Evolutionary conservation across 2,113 vertebrate genomes (phyloP), one percentile per base, ranked within the genome.

Genomic region (Tauraco erythrolophus): DNA sequence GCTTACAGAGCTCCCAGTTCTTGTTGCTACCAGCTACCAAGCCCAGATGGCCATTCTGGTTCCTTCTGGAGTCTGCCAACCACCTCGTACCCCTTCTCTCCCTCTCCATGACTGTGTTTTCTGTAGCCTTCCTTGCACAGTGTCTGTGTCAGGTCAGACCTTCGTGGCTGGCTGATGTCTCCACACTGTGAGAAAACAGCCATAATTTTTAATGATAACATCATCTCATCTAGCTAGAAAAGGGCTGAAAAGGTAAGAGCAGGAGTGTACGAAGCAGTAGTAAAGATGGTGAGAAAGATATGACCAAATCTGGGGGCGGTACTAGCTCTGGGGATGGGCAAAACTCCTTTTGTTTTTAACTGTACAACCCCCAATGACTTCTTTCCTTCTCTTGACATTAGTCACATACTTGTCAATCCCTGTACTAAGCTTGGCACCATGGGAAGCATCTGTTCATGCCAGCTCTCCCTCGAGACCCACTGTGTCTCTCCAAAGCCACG

Each of bases 1-100:
- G 43, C n/a, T 89, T 78, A 66, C 22, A 70, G 76, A 88, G 37
- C 35, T 81, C 80, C 62, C 48, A 61, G 41, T 72, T 94, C 62
- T 78, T 50, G 33, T 93, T 91, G 39, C 53, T 71, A 33, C 41
- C 57, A 53, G 6, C 18, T 31, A 17, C 21, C 28, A 78, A 85
- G 50, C 25, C 45, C 50, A 54, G 25, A 60, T 58, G 64, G 75
- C 45, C 46, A 72, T 28, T 18, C 50, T 17, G 1, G 37, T 77
- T 78, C 60, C 50, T 43, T 75, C 50, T 48, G 45, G 69, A 80
- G 28, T 33, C 46, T 78, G 62, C 31, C 43, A 72, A n/a, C 22
- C 50, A 71, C 19, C 19, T 83, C 58, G 45, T 28, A 15, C 8
- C n/a, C 53, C 46, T 84, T 45, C 22, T 66, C 11, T 84, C 60